Percentiles rank a stretch among this genome's conserved stretches.
phyloP scores from a whole-genome alignment of 2,888 invertebrate species.

The Chaetogeoica ovagalla region DNA sequence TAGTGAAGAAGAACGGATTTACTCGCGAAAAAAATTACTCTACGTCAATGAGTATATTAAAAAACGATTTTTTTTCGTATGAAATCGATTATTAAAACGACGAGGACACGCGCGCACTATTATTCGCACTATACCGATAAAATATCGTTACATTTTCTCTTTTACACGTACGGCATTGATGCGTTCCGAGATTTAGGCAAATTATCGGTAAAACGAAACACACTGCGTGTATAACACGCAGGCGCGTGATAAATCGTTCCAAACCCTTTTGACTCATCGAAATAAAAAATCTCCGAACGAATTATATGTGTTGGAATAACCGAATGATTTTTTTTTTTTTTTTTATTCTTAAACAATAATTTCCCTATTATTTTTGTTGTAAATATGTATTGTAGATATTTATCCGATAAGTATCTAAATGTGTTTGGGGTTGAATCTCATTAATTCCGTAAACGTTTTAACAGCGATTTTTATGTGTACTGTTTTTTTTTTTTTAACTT shows the following conservation, averaged over 20 bases:
- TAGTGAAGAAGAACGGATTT: too few relatives aligned
- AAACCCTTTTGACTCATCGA: slow-evolving; percentile 13
- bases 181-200: slow-evolving; percentile 19
- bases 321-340: background rate
- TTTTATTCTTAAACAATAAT: slow-evolving; percentile 11
- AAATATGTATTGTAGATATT: background rate
- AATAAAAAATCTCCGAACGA: slow-evolving; percentile 17
- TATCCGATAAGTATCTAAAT: background rate
- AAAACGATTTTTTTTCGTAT: too few relatives aligned
- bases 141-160: background rate
- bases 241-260: slow-evolving; percentile 18
- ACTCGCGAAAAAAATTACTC: too few relatives aligned
- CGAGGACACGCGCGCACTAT: too few relatives aligned
- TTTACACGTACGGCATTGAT: slow-evolving; percentile 27
- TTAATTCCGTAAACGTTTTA: background rate
- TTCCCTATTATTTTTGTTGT: background rate
- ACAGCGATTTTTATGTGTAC: background rate
- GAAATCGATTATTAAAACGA: too few relatives aligned
- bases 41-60: too few relatives aligned
- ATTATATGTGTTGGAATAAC: background rate
- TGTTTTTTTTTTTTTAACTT: too few relatives aligned
- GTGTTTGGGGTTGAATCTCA: background rate
- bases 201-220: slow-evolving; percentile 31
- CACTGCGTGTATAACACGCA: too few relatives aligned
- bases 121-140: too few relatives aligned